These are phyloP conservation scores for Cirrhinus molitorella DNA, from an alignment of 2,797 vertebrate species.

Conservation along the genomic window DNA sequence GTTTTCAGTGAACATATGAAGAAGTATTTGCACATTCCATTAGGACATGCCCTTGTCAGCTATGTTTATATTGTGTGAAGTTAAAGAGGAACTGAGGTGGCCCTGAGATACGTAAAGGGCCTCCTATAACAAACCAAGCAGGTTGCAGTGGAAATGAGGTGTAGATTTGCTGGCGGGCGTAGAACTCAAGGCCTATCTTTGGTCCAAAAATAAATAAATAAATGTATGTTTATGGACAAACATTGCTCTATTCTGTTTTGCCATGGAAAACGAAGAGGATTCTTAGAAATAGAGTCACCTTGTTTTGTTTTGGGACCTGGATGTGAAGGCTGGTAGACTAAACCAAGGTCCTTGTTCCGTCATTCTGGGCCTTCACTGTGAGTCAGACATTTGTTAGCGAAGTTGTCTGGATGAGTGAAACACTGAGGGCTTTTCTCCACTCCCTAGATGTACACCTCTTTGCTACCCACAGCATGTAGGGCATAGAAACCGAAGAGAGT, in stretches of 20 bases:
- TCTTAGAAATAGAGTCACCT: slow-evolving; percentile 22
- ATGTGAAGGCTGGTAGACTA: slow-evolving; percentile 43
- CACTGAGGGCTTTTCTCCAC: slow-evolving; percentile 31
- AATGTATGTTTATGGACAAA: slow-evolving; percentile 22
- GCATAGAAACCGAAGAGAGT: slow-evolving; percentile 49
- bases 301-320: slow-evolving; percentile 45
- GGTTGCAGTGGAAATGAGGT: neutral
- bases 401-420: slow-evolving; percentile 54
- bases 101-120: neutral
- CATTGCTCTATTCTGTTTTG: slow-evolving; percentile 27
- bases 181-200: neutral
- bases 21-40: slow-evolving; percentile 41
- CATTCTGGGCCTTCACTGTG: slow-evolving; percentile 42
- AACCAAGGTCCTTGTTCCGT: slow-evolving; percentile 54
- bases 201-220: neutral
- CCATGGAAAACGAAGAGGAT: neutral
- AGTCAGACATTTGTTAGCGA: slow-evolving; percentile 33
- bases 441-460: slow-evolving; percentile 14
- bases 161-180: neutral
- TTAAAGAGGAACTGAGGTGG: slow-evolving; percentile 11
- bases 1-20: slow-evolving; percentile 14
- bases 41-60: slow-evolving; percentile 40
- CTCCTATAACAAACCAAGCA: slow-evolving; percentile 9
- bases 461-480: slow-evolving; percentile 28
- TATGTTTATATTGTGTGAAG: slow-evolving; percentile 27